Evolutionary conservation across 92 coral and sea anemone genomes (phyloP), one percentile per base, ranked within the genome.

Genomic region (Epizoanthus scotinus): DNA sequence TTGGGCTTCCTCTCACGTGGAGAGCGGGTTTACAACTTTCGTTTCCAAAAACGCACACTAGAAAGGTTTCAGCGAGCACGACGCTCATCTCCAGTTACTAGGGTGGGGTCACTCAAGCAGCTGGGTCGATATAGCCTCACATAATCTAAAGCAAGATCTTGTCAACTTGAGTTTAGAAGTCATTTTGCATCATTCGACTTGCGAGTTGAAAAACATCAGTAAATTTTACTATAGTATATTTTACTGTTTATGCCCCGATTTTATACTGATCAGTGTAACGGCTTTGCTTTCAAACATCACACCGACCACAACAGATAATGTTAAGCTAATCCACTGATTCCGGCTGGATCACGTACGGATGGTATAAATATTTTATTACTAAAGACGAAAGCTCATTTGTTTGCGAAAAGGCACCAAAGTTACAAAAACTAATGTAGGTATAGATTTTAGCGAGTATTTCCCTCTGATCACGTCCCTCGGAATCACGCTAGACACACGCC

Each of bases 81-180:
- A 58, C 15, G 31, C 54, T 10, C 60, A 56, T 57, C 50, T 13
- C 13, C 42, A 14, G 57, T 8, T 12, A 18, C 67, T 58, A 19
- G 81, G 81, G 81, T 75, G 81, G 81, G 81, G 81, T 17, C 81
- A 42, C 69, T 59, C 56, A 44, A 22, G 49, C 81, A 75, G 66
- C 68, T 75, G 57, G 67, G 38, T 60, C 36, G 47, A 75, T 22
- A 40, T 21, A 21, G 42, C 40, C 59, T 75, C 55, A 56, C 81
- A 75, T 59, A 36, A 36, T 20, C 6, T 38, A 10, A 59, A 20
- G 25, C 52, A 55, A 75, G 26, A 3, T 26, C 3, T 22, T 31
- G 54, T 22, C 20, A 59, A 9, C 13, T 58, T 38, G 18, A n/a
- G 20, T 7, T 47, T 4, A 18, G n/a, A 7, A 27, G 9, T 15